phyloP scores from a whole-genome alignment of 2,797 vertebrate genomes.

The Gymnopithys bicolor region DNA sequence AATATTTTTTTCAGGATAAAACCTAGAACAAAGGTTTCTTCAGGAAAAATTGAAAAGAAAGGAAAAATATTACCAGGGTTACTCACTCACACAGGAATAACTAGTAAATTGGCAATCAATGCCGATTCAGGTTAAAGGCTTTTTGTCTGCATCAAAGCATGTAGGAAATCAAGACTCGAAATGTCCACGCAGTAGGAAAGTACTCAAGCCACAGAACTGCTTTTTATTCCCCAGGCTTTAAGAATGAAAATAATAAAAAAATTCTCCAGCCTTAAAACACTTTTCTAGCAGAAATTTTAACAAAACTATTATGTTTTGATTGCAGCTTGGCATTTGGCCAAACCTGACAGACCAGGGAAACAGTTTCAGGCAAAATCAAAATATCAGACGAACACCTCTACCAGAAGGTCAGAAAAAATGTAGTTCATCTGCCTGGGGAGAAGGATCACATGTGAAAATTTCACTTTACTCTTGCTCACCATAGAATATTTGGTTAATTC shows the following conservation, averaged over 20 bases:
- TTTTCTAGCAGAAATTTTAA: neutral
- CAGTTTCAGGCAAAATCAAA: neutral
- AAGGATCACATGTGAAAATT: neutral
- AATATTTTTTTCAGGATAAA: neutral
- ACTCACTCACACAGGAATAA: neutral
- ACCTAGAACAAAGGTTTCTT: neutral
- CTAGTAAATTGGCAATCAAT: neutral
- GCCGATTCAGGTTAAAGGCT: neutral
- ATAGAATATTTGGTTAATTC: neutral
- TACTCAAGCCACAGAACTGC: neutral
- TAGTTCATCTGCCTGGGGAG: neutral
- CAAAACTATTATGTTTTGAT: neutral
- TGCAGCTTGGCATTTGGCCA: neutral
- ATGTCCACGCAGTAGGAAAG: neutral
- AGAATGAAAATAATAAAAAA: neutral
- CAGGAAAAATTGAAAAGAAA: neutral
- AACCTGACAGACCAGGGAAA: neutral
- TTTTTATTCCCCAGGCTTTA: neutral
- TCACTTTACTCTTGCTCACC: neutral
- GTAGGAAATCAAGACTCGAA: neutral
- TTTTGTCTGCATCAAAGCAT: neutral
- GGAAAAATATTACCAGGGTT: neutral
- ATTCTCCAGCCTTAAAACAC: neutral
- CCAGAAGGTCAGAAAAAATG: neutral
- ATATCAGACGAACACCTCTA: neutral